Base-by-base conservation (phyloP, 2,797 vertebrate species). In the Hafferia zeledoni region DNA sequence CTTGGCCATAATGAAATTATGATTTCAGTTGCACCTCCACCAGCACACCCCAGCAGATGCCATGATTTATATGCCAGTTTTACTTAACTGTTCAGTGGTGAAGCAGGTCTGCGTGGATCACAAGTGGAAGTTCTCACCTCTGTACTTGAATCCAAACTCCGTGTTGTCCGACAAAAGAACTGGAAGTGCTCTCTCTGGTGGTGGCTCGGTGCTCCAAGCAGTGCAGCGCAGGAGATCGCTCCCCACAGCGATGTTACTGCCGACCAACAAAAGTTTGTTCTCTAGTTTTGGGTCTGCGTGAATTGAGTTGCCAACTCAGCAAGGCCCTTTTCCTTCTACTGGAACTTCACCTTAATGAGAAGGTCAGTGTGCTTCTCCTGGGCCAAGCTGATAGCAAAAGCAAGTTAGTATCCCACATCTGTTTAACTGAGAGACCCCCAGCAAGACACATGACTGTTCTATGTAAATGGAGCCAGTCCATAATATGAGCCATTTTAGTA, bases 171-270 rank as follows among this genome's bases (percentile, higher is more conserved):
- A 37, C 25, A 11, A 5, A 30, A 23, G 65, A 0, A 17, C 68
- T 80, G 64, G 64, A 64, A 91, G 87, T 63, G 93, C 89, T 93
- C 81, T 94, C 83, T 85, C 90, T 78, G 43, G 56, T 57, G 87
- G 76, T 56, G 92, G 20, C 68, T 85, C 35, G 17, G 15, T 60
- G 68, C 37, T 74, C 41, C 14, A 8, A 46, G 70, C 30, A 5
- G 17, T 0, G 41, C 53, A 10, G 60, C 2, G 28, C 22, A 2
- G 0, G 2, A 41, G 22, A 5, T 3, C 63, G 43, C 27, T 83
- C 31, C 11, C 2, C 8, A 17, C 20, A 3, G 9, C 0, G 17
- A 3, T 4, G 43, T 20, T 44, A 4, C 33, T 43, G 33, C 37
- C 10, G 19, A 14, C n/a, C 23, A 30, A 12, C 31, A 7, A 18